Percentiles rank a stretch among this genome's conserved stretches.
phyloP scores from a whole-genome alignment of 2,888 invertebrate species.

The Caenorhabditis panamensis region DNA sequence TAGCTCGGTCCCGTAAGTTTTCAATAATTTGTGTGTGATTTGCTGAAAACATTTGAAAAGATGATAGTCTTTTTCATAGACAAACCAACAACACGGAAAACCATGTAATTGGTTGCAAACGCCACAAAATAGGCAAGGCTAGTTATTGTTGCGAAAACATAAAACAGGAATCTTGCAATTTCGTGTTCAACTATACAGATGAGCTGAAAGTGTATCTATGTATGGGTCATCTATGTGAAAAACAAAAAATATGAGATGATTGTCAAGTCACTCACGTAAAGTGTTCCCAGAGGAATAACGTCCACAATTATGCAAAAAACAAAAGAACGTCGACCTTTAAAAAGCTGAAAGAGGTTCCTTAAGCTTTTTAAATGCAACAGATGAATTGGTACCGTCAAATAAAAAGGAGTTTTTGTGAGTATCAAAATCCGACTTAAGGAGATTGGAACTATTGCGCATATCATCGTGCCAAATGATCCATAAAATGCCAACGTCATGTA shows the following conservation, averaged over 20 bases:
- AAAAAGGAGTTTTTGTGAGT: conserved; percentile 65
- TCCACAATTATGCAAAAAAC: conserved; percentile 71
- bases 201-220: conserved; percentile 33
- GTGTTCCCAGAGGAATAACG: conserved; percentile 68
- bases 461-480: conserved; percentile 77
- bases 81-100: conserved; percentile 72
- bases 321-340: conserved; percentile 68
- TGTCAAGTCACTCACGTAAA: conserved; percentile 72
- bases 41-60: conserved; percentile 55
- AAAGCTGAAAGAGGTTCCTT: conserved; percentile 61
- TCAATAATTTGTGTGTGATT: conserved; percentile 74
- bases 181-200: conserved; percentile 71
- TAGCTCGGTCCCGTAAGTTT: conserved; percentile 70
- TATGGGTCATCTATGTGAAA: no score
- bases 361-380: not conserved
- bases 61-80: not conserved
- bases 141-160: conserved; percentile 70
- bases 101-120: conserved; percentile 73
- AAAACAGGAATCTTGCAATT: conserved; percentile 69
- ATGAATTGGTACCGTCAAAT: conserved; percentile 54
- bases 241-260: no score
- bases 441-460: conserved; percentile 75
- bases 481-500: conserved; percentile 76
- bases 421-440: conserved; percentile 73
- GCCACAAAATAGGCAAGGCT: conserved; percentile 72